These are phyloP conservation scores for Harpegnathos saltator DNA, from an alignment of 1,140 invertebrate genomes.

Conservation along the genomic window DNA sequence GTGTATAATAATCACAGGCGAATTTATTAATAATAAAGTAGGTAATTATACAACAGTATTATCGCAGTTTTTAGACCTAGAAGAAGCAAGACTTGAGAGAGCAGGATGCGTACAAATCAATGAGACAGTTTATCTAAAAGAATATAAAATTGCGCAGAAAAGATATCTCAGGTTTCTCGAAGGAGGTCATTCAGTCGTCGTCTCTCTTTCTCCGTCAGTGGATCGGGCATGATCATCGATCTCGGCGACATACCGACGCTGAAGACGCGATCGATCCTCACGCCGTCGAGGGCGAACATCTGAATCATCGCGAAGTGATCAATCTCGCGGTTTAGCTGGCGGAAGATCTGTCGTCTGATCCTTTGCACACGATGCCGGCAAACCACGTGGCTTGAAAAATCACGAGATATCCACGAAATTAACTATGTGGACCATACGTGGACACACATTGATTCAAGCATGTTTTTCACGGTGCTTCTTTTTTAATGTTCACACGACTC, in stretches of 20 bases:
- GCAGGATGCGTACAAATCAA: neutral
- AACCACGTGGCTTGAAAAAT: slow-evolving; percentile 75
- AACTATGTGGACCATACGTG: neutral
- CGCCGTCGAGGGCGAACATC: slow-evolving; percentile 78
- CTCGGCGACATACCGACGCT: slow-evolving; percentile 79
- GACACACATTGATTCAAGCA: slow-evolving; percentile 11
- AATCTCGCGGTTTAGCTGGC: slow-evolving; percentile 80
- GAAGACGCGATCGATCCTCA: slow-evolving; percentile 80
- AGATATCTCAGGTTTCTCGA: slow-evolving; percentile 23
- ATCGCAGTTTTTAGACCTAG: neutral
- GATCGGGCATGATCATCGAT: slow-evolving; percentile 75
- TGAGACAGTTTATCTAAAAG: neutral
- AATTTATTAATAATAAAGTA: slow-evolving; percentile 1
- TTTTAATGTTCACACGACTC: neutral
- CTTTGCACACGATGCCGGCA: slow-evolving; percentile 77
- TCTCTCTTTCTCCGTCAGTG: slow-evolving; percentile 75
- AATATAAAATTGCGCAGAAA: neutral
- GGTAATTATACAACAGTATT: neutral
- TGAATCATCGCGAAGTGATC: slow-evolving; percentile 81
- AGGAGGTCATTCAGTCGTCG: slow-evolving; percentile 76
- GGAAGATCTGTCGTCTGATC: slow-evolving; percentile 73
- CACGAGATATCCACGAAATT: slow-evolving; percentile 31
- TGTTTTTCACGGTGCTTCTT: neutral
- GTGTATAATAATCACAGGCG: neutral
- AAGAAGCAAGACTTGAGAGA: neutral